These are phyloP conservation scores for Drosophila lutescens DNA, from an alignment of 2,888 invertebrate species.

Conservation along the genomic window DNA sequence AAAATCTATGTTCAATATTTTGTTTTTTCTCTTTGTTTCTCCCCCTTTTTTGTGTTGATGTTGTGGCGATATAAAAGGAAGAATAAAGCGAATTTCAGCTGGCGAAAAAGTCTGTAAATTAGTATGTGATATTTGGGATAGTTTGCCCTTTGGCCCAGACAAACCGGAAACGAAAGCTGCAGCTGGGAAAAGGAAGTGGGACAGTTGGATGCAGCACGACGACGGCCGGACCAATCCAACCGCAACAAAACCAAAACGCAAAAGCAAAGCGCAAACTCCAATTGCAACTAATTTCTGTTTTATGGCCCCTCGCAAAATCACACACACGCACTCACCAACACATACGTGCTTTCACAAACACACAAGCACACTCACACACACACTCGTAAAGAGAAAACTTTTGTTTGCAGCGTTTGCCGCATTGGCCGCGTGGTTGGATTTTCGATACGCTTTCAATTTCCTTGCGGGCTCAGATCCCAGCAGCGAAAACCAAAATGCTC, in stretches of 20 bases:
- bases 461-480: conserved; percentile 58
- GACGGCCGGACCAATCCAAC: conserved; percentile 53
- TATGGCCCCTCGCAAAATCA: conserved; percentile 49
- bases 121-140: conserved; percentile 69
- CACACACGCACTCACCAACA: conserved; percentile 8
- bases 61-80: conserved; percentile 9
- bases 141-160: conserved; percentile 63
- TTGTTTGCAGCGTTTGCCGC: conserved; percentile 67
- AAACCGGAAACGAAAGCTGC: conserved; percentile 61
- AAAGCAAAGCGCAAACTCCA: conserved; percentile 75
- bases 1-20: conserved; percentile 33
- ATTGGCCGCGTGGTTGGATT: conserved; percentile 68
- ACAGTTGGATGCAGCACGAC: conserved; percentile 33
- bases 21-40: neutral
- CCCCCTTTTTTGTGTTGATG: conserved; percentile 4
- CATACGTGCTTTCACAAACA: neutral
- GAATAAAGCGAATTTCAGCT: conserved; percentile 18
- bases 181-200: conserved; percentile 15
- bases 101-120: conserved; percentile 64
- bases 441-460: conserved; percentile 75
- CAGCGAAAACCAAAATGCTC: conserved; percentile 43
- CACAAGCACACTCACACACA: conserved; percentile 1
- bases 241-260: conserved; percentile 71
- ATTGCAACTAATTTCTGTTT: conserved; percentile 79
- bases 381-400: conserved; percentile 36